These are phyloP conservation scores for Lepidostoma basale DNA, from an alignment of 1,140 invertebrate species.

Conservation along the genomic window DNA sequence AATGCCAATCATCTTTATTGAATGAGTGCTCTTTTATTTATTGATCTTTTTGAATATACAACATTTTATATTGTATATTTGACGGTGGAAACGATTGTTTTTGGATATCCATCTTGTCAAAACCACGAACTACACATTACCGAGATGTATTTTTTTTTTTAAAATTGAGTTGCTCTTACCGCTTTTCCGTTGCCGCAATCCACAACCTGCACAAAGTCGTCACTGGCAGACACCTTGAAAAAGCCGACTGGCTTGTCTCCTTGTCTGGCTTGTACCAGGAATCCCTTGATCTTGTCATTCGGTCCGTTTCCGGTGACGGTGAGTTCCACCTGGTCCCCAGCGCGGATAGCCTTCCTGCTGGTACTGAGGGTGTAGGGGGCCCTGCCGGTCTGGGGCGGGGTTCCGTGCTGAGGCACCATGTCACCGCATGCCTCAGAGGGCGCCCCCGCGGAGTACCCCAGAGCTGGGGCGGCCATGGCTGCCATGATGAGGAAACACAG, in stretches of 20 bases:
- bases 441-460: slow-evolving; percentile 56
- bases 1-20: no score
- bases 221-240: slow-evolving; percentile 53
- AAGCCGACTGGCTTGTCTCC: slow-evolving; percentile 56
- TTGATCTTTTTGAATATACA: no score
- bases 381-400: slow-evolving; percentile 51
- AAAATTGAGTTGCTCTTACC: no score
- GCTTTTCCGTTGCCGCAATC: slow-evolving; percentile 53
- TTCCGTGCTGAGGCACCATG: slow-evolving; percentile 61
- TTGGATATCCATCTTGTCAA: no score
- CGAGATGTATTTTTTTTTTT: no score
- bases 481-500: slow-evolving; percentile 48
- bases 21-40: no score
- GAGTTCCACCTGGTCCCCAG: slow-evolving; percentile 49
- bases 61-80: no score
- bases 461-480: slow-evolving; percentile 47
- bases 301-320: slow-evolving; percentile 54
- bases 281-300: slow-evolving; percentile 59
- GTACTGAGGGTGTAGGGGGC: slow-evolving; percentile 59
- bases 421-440: slow-evolving; percentile 58
- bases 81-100: no score
- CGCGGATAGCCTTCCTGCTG: slow-evolving; percentile 52
- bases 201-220: slow-evolving; percentile 53
- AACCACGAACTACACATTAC: no score
- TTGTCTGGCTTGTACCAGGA: slow-evolving; percentile 60